These are phyloP conservation scores for Telmatochromis sp. DNA, from an alignment of 2,113 vertebrate species.

Conservation along the genomic window DNA sequence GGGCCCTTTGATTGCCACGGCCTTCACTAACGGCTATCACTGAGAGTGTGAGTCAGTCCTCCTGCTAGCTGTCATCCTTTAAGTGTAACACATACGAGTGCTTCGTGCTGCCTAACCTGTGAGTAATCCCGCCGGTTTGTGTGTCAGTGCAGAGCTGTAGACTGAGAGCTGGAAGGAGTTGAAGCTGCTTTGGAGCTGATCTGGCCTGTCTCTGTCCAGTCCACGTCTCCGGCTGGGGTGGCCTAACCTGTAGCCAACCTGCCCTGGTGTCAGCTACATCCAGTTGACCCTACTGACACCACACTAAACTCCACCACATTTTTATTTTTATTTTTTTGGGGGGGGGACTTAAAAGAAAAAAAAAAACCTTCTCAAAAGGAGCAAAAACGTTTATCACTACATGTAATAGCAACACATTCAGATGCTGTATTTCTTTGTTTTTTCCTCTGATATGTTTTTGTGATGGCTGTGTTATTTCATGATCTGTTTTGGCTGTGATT, in stretches of 20 bases:
- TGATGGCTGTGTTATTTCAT: conserved; percentile 36
- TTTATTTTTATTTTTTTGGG: background rate
- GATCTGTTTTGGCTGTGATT: conserved; percentile 50
- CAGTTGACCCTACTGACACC: conserved; percentile 64
- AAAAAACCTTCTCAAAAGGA: conserved; percentile 8
- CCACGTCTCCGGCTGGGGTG: conserved; percentile 62
- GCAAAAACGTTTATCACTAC: background rate
- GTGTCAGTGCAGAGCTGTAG: conserved; percentile 30
- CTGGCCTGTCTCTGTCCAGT: conserved; percentile 63
- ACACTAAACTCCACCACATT: conserved; percentile 72
- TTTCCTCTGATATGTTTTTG: conserved; percentile 55
- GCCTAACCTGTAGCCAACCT: conserved; percentile 43
- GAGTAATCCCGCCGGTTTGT: background rate
- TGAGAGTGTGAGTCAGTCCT: conserved; percentile 67
- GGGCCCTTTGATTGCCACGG: conserved; percentile 98
- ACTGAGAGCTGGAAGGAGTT: conserved; percentile 61
- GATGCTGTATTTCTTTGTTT: conserved; percentile 54
- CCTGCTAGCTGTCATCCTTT: background rate
- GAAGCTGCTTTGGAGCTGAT: conserved; percentile 58
- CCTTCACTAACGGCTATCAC: conserved; percentile 99
- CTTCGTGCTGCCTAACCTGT: background rate
- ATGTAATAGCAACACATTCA: conserved; percentile 34
- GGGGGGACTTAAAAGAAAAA: background rate
- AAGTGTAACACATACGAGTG: background rate
- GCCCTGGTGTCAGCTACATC: conserved; percentile 57